Conservation (phyloP, 2,888 invertebrate species). For the Hyposoter didymator region DNA sequence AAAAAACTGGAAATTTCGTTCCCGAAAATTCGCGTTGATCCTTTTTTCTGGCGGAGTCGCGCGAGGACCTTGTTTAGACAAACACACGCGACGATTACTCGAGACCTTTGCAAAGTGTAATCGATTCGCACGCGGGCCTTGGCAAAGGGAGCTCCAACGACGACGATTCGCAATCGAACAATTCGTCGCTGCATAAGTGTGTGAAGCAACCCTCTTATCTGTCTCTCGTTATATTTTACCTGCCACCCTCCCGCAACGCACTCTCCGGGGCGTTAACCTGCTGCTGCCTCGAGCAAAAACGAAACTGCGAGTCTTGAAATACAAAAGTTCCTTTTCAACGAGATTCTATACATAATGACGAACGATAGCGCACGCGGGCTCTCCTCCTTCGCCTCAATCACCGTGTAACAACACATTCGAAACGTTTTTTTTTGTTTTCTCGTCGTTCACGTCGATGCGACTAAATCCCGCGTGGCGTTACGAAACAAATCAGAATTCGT, state of each 20-base stretch:
- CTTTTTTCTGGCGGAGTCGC: background rate
- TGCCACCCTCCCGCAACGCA: slow-evolving; percentile 22
- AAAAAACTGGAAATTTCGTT: too few relatives aligned
- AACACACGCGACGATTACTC: slow-evolving; percentile 48
- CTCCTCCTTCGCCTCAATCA: slow-evolving; percentile 4
- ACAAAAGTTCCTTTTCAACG: slow-evolving; percentile 47
- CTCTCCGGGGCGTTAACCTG: slow-evolving; percentile 1
- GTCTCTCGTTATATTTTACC: slow-evolving; percentile 49
- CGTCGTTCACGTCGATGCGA: slow-evolving; percentile 37
- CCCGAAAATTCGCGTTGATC: too few relatives aligned
- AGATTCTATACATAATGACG: slow-evolving; percentile 6
- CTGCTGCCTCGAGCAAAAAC: slow-evolving; percentile 11
- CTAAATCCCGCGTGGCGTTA: background rate
- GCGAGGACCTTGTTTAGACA: slow-evolving; percentile 1
- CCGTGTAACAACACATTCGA: background rate
- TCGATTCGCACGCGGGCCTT: slow-evolving; percentile 35
- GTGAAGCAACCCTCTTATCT: slow-evolving; percentile 18
- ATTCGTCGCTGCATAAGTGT: background rate
- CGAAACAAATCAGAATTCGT: slow-evolving; percentile 7
- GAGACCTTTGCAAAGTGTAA: slow-evolving; percentile 51
- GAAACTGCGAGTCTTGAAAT: background rate
- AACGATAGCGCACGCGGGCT: background rate
- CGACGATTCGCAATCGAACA: slow-evolving; percentile 9
- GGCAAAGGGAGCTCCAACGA: slow-evolving; percentile 23
- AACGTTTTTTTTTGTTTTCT: slow-evolving; percentile 17